Evolutionary conservation across 2,888 invertebrate genomes (phyloP).

Genomic region (Tetragonisca angustula): DNA sequence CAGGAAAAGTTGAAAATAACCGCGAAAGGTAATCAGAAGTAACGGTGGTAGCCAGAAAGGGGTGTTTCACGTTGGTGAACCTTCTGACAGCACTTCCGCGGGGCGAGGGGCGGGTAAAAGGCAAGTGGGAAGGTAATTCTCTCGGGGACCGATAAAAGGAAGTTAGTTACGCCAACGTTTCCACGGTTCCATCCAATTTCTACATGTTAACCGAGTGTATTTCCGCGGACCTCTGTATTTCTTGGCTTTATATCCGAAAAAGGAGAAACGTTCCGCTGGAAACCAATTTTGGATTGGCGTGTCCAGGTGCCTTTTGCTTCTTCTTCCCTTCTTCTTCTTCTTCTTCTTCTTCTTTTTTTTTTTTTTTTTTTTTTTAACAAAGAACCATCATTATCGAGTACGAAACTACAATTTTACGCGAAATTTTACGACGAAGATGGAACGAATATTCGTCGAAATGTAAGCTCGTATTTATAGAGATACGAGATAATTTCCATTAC

Average conservation of each 20-base stretch:
- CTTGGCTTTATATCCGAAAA: not conserved
- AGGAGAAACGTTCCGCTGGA: conserved; percentile 17
- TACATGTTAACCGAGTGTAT: conserved; percentile 31
- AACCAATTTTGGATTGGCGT: conserved; percentile 18
- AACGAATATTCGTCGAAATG: not conserved
- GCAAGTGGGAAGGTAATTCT: conserved; percentile 27
- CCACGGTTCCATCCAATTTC: conserved; percentile 40
- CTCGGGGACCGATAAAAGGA: conserved; percentile 30
- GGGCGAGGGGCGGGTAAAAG: not conserved
- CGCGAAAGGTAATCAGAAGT: not conserved
- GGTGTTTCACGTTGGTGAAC: not conserved
- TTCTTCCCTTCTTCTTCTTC: not conserved
- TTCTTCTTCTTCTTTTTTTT: too few relatives aligned
- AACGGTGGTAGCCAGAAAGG: not conserved
- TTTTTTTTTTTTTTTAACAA: not conserved
- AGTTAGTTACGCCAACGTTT: conserved; percentile 33
- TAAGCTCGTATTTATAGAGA: not conserved
- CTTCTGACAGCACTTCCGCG: not conserved
- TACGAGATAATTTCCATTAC: not conserved
- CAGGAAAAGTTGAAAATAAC: not conserved
- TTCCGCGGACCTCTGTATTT: not conserved
- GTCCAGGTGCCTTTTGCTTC: not conserved
- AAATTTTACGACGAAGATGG: not conserved
- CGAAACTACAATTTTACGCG: not conserved
- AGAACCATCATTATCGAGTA: not conserved